These are phyloP conservation scores for Ceratina calcarata DNA, from an alignment of 1,140 invertebrate genomes.

Conservation along the genomic window DNA sequence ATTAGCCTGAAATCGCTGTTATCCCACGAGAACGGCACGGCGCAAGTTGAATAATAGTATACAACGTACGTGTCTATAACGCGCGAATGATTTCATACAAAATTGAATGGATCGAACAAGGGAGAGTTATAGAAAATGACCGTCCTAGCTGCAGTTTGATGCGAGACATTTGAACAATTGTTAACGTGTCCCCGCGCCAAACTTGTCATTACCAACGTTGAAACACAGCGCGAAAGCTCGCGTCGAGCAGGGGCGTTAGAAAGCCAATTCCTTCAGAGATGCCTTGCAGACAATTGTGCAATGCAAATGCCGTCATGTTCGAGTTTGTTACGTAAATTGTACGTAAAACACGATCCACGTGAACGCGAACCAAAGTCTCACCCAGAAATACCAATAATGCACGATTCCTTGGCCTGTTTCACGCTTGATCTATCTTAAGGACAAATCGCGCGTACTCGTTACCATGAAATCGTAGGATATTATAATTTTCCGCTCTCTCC, in stretches of 20 bases:
- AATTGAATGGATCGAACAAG: background rate
- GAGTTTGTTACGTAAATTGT: conserved; percentile 30
- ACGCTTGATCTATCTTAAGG: conserved; percentile 24
- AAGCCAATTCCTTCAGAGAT: conserved; percentile 14
- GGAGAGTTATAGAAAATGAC: background rate
- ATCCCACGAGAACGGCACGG: background rate
- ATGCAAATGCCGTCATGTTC: conserved; percentile 41
- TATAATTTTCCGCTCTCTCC: conserved; percentile 19
- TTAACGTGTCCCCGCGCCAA: background rate
- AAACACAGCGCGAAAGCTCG: background rate
- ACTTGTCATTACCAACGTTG: background rate
- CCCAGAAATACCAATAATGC: conserved; percentile 34
- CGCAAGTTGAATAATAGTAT: background rate
- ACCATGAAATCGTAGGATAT: background rate
- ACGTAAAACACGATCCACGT: conserved; percentile 47
- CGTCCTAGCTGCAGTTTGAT: background rate
- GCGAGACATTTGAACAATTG: background rate
- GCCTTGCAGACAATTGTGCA: conserved; percentile 34
- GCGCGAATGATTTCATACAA: background rate
- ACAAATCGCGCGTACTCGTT: conserved; percentile 21
- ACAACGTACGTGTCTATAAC: background rate
- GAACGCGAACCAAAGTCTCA: conserved; percentile 22
- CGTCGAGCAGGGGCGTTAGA: conserved; percentile 22
- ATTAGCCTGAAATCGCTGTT: background rate
- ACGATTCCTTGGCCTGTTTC: conserved; percentile 39